Evolutionary conservation across 2,888 invertebrate genomes (phyloP), one percentile per base, ranked within the genome.

Genomic region (Monoplex corrugatus): DNA sequence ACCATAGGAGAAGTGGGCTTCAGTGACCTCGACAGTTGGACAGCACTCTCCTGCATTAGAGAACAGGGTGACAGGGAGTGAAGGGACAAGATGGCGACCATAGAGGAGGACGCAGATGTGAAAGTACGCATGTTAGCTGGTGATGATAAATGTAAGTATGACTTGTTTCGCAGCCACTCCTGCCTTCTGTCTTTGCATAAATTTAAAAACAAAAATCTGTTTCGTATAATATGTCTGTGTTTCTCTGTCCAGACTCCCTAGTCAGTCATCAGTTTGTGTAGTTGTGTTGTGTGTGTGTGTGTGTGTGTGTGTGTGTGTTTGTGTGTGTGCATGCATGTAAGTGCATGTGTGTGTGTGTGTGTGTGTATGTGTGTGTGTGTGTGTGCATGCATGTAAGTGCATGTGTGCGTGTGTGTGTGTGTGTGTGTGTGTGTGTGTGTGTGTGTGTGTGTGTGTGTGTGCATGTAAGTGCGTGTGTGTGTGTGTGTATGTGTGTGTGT

Each of bases 51-150:
- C n/a, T n/a, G n/a, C n/a, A n/a, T n/a, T n/a, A n/a, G n/a, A n/a
- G n/a, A n/a, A n/a, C n/a, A n/a, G n/a, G n/a, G n/a, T n/a, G n/a
- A n/a, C 28, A 6, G 68, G 0, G 6, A 28, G 28, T 0, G 28
- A n/a, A n/a, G 57, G 13, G 45, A 35, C 32, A 86, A 10, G 40
- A 86, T 86, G 86, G 86, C 72, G 68, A 84, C 68, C 40, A 32
- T 72, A 40, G 91, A 91, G 6, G 92, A 92, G n/a, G n/a, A n/a
- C n/a, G n/a, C n/a, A 88, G 92, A 93, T 85, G 91, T 92, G 38
- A 92, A 92, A 87, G 89, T 92, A 82, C 92, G 92, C 89, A 93
- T 93, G 93, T 72, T 93, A 32, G 32, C 87, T 16, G 91, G 92
- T 28, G 92, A 89, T n/a, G 89, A 89, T 84, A 90, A 86, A 80